Evolutionary conservation across 2,113 vertebrate species (phyloP).

Genomic region (Pipra filicauda): DNA sequence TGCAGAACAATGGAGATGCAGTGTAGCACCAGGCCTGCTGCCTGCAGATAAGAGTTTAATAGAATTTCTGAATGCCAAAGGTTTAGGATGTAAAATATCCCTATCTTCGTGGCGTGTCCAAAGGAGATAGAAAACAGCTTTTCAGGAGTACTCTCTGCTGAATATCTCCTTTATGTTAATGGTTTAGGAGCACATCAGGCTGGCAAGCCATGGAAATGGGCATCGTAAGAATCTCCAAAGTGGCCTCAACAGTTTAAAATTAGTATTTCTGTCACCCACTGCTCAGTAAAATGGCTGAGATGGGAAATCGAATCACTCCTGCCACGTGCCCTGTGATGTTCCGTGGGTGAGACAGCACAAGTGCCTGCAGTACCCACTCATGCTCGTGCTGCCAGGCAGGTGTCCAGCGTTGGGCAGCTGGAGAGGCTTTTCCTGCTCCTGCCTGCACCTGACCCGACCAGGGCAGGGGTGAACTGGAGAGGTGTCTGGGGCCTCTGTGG

Average conservation of each 20-base stretch:
- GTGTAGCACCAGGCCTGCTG: conserved; percentile 86
- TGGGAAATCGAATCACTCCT: neutral
- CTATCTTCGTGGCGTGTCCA: conserved; percentile 81
- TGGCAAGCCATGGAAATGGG: conserved; percentile 67
- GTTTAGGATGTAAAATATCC: conserved; percentile 91
- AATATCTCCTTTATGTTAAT: conserved; percentile 86
- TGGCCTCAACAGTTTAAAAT: neutral
- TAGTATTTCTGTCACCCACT: neutral
- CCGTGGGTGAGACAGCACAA: neutral
- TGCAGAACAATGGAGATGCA: conserved; percentile 87
- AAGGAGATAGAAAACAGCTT: conserved; percentile 88
- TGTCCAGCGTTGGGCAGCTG: neutral
- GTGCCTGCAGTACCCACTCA: neutral
- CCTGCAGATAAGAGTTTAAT: conserved; percentile 94
- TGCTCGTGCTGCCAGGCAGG: neutral
- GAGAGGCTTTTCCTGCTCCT: neutral
- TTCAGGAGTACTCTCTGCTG: conserved; percentile 86
- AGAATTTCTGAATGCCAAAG: conserved; percentile 95
- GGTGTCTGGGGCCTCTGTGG: too few species aligned
- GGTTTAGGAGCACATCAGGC: conserved; percentile 66
- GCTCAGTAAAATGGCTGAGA: neutral
- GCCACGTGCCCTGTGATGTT: neutral
- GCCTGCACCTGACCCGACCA: rapidly evolving
- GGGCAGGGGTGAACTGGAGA: neutral
- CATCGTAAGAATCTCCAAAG: neutral